Evolutionary conservation across 1,140 invertebrate species (phyloP).

Genomic region (Muscidifurax raptorellus): DNA sequence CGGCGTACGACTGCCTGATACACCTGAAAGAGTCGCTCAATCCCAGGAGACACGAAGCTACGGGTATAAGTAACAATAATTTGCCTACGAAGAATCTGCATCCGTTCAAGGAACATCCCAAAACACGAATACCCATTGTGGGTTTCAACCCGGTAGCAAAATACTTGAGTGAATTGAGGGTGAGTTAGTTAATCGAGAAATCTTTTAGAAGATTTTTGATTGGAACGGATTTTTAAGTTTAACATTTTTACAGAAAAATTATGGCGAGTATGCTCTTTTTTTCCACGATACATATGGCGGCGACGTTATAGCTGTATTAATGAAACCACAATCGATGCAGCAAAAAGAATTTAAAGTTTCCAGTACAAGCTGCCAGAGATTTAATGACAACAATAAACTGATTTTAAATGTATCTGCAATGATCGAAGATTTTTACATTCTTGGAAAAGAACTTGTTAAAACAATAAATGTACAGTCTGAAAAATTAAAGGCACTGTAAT

Average conservation of each 20-base stretch:
- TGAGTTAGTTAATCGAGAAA: constrained; percentile 72
- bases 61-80: constrained; percentile 61
- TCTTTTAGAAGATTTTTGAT: not conserved
- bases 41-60: constrained; percentile 72
- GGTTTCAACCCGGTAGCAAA: constrained; percentile 85
- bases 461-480: constrained; percentile 72
- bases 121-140: constrained; percentile 81
- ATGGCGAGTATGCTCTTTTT: constrained; percentile 88
- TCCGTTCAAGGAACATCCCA: constrained; percentile 58
- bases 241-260: constrained; percentile 79
- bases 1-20: constrained; percentile 87
- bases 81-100: constrained; percentile 50
- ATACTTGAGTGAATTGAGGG: constrained; percentile 86
- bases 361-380: constrained; percentile 74
- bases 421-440: constrained; percentile 83
- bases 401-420: constrained; percentile 81
- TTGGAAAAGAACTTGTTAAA: constrained; percentile 80
- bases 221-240: not conserved
- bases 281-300: constrained; percentile 93
- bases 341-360: constrained; percentile 84
- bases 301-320: constrained; percentile 85
- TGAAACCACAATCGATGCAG: constrained; percentile 83
- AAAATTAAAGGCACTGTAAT: constrained; percentile 47
- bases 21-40: constrained; percentile 79
- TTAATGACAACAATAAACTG: constrained; percentile 72